These are phyloP conservation scores for Felis catus DNA, from an alignment of 2,113 vertebrate species.

Conservation along the genomic window F.catus_Fca126_mat1.0 CM031419.1:118805501-118806000, in stretches of 20 bases:
- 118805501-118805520: background rate
- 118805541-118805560: background rate
- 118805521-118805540: constrained; percentile 32
- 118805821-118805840: constrained; percentile 24
- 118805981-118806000: constrained; percentile 84
- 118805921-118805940: constrained; percentile 89
- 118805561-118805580: constrained; percentile 28
- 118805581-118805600: background rate
- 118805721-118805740: background rate
- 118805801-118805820: background rate
- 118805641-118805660: background rate
- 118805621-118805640: background rate
- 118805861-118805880: constrained; percentile 89
- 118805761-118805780: background rate
- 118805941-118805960: constrained; percentile 71
- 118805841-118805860: constrained; percentile 81
- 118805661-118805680: background rate
- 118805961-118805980: constrained; percentile 85
- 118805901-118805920: constrained; percentile 86
- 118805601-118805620: background rate
- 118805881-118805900: constrained; percentile 90
- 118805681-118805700: background rate
- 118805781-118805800: background rate
- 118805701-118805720: background rate
- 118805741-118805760: background rate